These are phyloP conservation scores for Clytia hemisphaerica DNA, from an alignment of 30 jellyfish, hydroid and myxozoan species.

Conservation along the genomic window DNA sequence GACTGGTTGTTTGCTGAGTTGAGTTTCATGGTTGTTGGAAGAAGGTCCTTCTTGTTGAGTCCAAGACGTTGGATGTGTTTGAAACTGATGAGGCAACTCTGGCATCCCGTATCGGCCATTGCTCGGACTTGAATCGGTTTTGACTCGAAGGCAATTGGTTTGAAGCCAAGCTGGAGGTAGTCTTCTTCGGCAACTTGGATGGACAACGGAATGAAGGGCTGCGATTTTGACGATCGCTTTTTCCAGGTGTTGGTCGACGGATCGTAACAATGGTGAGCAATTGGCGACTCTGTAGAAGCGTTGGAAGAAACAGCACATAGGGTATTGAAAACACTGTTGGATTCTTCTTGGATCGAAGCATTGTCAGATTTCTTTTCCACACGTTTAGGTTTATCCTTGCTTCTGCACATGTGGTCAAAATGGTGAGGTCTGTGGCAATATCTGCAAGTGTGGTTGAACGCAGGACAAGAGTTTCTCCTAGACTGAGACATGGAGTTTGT, in stretches of 20 bases:
- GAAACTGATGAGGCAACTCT: constrained; percentile 2
- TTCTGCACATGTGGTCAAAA: background rate
- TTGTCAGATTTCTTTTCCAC: background rate
- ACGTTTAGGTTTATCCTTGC: constrained; percentile 2
- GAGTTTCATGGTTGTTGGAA: constrained; percentile 1
- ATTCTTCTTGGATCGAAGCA: background rate
- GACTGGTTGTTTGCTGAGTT: constrained; percentile 1
- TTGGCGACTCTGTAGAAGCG: background rate
- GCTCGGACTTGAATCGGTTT: background rate
- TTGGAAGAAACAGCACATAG: constrained; percentile 10
- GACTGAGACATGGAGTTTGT: background rate
- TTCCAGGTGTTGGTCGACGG: constrained; percentile 4
- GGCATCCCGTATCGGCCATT: background rate
- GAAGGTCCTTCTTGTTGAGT: background rate
- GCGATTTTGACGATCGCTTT: constrained; percentile 1
- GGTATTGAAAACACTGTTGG: background rate
- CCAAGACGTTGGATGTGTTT: constrained; percentile 10
- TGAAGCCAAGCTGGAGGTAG: background rate
- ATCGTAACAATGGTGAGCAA: constrained; percentile 4
- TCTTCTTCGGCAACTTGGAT: background rate
- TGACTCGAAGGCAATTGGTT: background rate
- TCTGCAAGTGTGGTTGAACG: constrained; percentile 1
- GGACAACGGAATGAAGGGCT: constrained; percentile 14
- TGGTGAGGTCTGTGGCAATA: constrained; percentile 7
- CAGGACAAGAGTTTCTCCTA: constrained; percentile 1